Percentiles rank a stretch among this genome's conserved stretches.
These are phyloP conservation scores for Cyprinodon brontotheroides DNA, from an alignment of 2,113 vertebrate genomes.

Conservation along the genomic window DNA sequence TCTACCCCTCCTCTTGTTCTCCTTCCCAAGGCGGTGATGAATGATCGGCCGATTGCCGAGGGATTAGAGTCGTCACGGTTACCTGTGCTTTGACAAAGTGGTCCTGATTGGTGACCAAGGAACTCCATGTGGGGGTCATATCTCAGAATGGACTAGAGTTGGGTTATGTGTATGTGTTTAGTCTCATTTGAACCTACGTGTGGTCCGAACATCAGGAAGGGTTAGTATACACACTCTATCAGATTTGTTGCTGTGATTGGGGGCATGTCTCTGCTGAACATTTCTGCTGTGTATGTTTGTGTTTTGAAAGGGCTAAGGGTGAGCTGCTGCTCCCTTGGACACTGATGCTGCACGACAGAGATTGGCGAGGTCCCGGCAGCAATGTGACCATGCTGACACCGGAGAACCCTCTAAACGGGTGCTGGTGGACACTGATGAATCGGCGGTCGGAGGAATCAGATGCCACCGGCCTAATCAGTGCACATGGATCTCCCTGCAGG, in stretches of 20 bases:
- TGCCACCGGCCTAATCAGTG: slow-evolving; percentile 73
- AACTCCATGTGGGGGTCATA: slow-evolving; percentile 50
- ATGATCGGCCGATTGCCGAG: slow-evolving; percentile 74
- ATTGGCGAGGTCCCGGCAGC: slow-evolving; percentile 73
- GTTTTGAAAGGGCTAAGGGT: slow-evolving; percentile 37
- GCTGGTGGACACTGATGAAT: slow-evolving; percentile 78
- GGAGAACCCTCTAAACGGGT: slow-evolving; percentile 58
- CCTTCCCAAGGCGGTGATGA: slow-evolving; percentile 70
- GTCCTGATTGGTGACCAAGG: slow-evolving; percentile 76
- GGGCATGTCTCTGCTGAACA: slow-evolving; percentile 11
- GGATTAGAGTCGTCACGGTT: slow-evolving; percentile 80
- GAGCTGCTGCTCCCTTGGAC: slow-evolving; percentile 32
- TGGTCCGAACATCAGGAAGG: slow-evolving; percentile 35
- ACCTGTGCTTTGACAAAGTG: slow-evolving; percentile 80
- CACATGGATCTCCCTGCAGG: slow-evolving; percentile 73
- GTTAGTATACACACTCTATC: slow-evolving; percentile 57
- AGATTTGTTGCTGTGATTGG: slow-evolving; percentile 57
- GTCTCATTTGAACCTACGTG: slow-evolving; percentile 43
- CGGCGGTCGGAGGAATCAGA: slow-evolving; percentile 69
- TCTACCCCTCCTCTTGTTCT: slow-evolving; percentile 34
- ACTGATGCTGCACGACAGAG: slow-evolving; percentile 70
- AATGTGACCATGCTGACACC: slow-evolving; percentile 73
- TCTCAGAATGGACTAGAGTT: slow-evolving; percentile 49
- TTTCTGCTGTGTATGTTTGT: slow-evolving; percentile 1
- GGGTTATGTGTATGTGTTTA: slow-evolving; percentile 30